Evolutionary conservation across 2,888 invertebrate genomes (phyloP), one percentile per base, ranked within the genome.

Genomic region (Axea sp.): DNA sequence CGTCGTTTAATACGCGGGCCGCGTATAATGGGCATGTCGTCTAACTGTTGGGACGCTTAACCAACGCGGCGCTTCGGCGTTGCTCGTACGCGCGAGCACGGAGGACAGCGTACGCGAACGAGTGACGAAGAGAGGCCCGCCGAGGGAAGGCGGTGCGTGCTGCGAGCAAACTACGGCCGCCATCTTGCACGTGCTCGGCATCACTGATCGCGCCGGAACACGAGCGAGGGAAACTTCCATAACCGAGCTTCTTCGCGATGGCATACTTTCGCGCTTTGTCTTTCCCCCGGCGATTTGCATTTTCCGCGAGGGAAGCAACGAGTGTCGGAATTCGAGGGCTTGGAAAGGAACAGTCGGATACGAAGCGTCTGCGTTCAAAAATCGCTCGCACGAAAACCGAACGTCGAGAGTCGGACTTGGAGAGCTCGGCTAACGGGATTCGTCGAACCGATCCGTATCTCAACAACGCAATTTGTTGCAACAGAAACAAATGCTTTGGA

Each of bases 121-220:
- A 68, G 62, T 47, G 53, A 68, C 51, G 47, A 62, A 19, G 76
- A 76, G 62, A 67, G 76, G 57, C 49, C 72, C 65, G 76, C 76
- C 33, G 57, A 59, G 72, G 75, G 76, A 82, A 82, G 83, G 83
- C 82, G 84, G 78, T 81, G 78, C 82, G 81, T 79, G 81, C 81
- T 78, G 79, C 81, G 83, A 81, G 81, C 84, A 84, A 85, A 84
- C 86, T 84, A 83, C 82, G 80, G 86, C 86, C 85, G 86, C 86
- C 86, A 86, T 86, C 86, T 86, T 86, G 86, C 83, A 85, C 86
- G 86, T 85, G 86, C 80, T 81, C 78, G 76, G 86, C 86, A 86
- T 86, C 80, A 79, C 82, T 80, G 77, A 86, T 73, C 77, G 76
- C 76, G 80, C 77, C 59, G 31, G 22, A 55, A 72, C 76, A 69